These are phyloP conservation scores for Tetraodon nigroviridis DNA, from an alignment of 2,113 vertebrate genomes.

Conservation along the genomic window DNA sequence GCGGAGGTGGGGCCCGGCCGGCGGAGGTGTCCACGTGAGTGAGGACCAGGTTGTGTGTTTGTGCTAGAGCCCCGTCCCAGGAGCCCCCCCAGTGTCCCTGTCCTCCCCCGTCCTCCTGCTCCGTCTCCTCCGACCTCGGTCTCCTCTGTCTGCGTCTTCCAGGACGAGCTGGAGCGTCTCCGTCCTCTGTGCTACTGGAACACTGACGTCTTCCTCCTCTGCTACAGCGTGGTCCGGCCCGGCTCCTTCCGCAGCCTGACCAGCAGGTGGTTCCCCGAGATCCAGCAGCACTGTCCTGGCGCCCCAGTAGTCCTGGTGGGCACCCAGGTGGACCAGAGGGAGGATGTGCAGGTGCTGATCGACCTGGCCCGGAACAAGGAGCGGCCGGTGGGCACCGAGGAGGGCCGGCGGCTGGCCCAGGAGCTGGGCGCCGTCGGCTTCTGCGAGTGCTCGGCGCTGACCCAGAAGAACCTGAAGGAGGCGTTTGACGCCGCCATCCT, in stretches of 20 bases:
- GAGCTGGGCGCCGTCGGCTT: constrained; percentile 79
- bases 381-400: constrained; percentile 78
- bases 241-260: constrained; percentile 82
- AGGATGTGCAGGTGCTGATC: constrained; percentile 89
- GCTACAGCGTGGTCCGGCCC: constrained; percentile 88
- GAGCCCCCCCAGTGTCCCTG: neutral
- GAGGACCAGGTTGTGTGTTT: neutral
- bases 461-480: constrained; percentile 94
- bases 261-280: constrained; percentile 83
- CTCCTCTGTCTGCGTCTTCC: neutral
- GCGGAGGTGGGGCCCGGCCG: constrained; percentile 64
- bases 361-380: constrained; percentile 81
- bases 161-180: constrained; percentile 87
- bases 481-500: constrained; percentile 86
- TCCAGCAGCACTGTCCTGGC: constrained; percentile 80
- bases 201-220: constrained; percentile 86
- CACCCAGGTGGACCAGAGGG: constrained; percentile 85
- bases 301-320: constrained; percentile 83
- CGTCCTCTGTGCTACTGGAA: constrained; percentile 85
- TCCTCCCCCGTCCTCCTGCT: neutral
- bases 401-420: constrained; percentile 76
- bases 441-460: constrained; percentile 86
- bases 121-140: too few species aligned
- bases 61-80: constrained; percentile 1
- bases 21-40: constrained; percentile 63